Evolutionary conservation across 2,888 invertebrate species (phyloP).

Genomic region (Yponomeuta evonymella): DNA sequence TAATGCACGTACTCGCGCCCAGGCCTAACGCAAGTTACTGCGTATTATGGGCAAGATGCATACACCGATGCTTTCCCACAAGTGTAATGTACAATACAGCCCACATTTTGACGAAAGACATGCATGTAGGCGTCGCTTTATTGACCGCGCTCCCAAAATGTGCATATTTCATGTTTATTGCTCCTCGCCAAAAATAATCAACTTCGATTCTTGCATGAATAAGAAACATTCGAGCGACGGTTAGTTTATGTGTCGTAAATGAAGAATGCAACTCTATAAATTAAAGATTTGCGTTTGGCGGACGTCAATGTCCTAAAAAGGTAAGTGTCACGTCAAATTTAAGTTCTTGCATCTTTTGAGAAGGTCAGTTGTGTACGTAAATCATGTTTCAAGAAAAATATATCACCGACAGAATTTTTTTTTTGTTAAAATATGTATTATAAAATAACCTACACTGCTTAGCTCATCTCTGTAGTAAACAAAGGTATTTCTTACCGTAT

Average conservation of each 20-base stretch:
- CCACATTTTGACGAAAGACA: background rate
- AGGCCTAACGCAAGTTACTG: too few species aligned
- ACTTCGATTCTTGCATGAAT: background rate
- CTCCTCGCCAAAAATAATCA: background rate
- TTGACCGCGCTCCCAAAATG: background rate
- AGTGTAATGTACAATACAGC: background rate
- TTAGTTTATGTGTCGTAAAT: background rate
- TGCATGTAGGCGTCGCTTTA: background rate
- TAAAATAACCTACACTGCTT: too few species aligned
- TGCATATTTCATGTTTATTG: background rate
- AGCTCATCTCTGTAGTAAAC: too few species aligned
- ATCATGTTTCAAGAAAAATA: background rate
- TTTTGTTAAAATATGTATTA: too few species aligned
- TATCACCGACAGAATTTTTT: background rate
- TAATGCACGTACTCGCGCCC: too few species aligned
- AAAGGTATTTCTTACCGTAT: too few species aligned
- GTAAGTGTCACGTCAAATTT: background rate
- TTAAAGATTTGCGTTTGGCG: background rate
- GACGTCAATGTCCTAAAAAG: background rate
- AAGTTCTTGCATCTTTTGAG: background rate
- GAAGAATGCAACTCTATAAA: background rate
- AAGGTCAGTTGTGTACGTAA: background rate
- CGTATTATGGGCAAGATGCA: too few species aligned
- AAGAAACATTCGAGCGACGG: background rate
- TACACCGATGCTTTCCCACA: too few species aligned